These are phyloP conservation scores for Eumacrocentrus americanus DNA, from an alignment of 2,888 invertebrate genomes.

Conservation along the genomic window DNA sequence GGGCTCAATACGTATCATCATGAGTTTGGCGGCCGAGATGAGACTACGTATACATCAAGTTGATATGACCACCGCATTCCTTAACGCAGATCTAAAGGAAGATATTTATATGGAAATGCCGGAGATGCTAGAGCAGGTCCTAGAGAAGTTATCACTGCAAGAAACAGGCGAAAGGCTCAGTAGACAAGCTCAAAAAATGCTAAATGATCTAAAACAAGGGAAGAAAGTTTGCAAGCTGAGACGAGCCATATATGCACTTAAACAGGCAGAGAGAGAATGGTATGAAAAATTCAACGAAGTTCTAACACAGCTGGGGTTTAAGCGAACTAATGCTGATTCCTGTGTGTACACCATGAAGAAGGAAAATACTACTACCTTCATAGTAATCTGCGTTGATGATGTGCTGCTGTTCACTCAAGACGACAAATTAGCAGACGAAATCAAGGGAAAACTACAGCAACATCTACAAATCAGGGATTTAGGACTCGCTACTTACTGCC, in stretches of 20 bases:
- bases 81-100: constrained; percentile 17
- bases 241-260: constrained; percentile 9
- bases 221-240: not conserved
- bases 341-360: too few species aligned
- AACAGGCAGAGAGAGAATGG: constrained; percentile 14
- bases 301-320: not conserved
- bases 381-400: too few species aligned
- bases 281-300: constrained; percentile 2
- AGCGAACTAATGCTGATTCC: not conserved
- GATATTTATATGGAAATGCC: constrained; percentile 13
- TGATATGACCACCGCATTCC: constrained; percentile 20
- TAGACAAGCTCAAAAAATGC: too few species aligned
- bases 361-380: too few species aligned
- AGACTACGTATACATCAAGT: constrained; percentile 5
- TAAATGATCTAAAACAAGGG: too few species aligned
- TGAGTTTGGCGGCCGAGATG: not conserved
- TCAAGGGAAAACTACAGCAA: too few species aligned
- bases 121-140: not conserved
- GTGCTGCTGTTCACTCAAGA: too few species aligned
- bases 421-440: too few species aligned
- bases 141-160: too few species aligned
- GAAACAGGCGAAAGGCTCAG: too few species aligned
- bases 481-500: not conserved
- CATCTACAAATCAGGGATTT: not conserved
- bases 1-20: not conserved